Conservation (phyloP, 1,140 invertebrate species). For the Procambarus clarkii region DNA sequence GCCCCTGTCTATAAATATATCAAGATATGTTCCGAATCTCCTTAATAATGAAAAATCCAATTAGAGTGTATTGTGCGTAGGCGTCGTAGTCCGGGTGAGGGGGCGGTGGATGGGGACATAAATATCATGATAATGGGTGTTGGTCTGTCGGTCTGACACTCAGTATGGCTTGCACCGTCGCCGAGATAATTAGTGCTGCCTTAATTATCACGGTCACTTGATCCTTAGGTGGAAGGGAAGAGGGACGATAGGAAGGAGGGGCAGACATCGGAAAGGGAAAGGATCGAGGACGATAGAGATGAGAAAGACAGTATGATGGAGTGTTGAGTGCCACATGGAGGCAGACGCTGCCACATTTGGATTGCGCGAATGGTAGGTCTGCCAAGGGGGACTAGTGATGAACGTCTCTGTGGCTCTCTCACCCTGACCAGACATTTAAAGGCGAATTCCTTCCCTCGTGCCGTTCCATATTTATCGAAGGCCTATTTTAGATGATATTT, state of each 20-base stretch:
- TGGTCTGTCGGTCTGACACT: constrained; percentile 16
- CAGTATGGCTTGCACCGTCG: constrained; percentile 25
- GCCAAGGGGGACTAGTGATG: too few relatives aligned
- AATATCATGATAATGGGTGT: constrained; percentile 29
- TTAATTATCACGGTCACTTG: constrained; percentile 45
- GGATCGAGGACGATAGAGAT: neutral
- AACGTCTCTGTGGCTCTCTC: too few relatives aligned
- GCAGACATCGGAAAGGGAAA: neutral
- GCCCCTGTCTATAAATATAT: constrained; percentile 28
- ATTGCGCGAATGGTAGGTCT: neutral
- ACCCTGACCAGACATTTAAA: too few relatives aligned
- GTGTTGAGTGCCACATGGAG: neutral
- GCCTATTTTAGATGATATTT: too few relatives aligned
- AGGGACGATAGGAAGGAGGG: neutral
- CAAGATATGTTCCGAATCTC: constrained; percentile 40
- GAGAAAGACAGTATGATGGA: neutral
- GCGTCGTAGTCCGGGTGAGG: neutral
- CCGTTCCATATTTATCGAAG: too few relatives aligned
- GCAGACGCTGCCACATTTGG: neutral
- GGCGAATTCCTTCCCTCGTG: too few relatives aligned
- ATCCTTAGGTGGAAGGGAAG: constrained; percentile 15
- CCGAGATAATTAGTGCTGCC: constrained; percentile 26
- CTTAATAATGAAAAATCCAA: constrained; percentile 52
- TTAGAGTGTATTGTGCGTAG: constrained; percentile 35
- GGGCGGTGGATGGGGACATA: neutral